phyloP scores from a whole-genome alignment of 2,113 vertebrate species.

The Peucedramus taeniatus region DNA sequence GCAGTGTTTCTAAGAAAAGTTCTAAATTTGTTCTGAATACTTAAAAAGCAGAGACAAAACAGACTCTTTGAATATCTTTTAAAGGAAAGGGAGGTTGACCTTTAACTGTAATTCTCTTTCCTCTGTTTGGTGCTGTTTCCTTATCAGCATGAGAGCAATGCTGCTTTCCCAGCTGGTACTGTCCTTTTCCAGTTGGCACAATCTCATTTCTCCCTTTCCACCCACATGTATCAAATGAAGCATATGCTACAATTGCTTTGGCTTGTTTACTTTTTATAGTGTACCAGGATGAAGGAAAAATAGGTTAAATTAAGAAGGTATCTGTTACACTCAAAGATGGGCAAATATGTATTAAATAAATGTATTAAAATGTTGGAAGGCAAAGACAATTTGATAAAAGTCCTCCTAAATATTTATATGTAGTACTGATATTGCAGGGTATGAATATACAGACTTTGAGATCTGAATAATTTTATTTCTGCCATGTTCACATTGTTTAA shows the following conservation, averaged over 20 bases:
- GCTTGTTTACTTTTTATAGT: not conserved
- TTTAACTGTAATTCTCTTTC: not conserved
- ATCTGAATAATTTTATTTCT: not conserved
- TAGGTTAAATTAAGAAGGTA: not conserved
- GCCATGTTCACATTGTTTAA: not conserved
- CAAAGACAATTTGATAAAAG: not conserved
- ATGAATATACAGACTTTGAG: not conserved
- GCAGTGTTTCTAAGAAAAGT: not conserved
- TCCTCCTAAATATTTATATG: not conserved
- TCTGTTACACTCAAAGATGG: not conserved
- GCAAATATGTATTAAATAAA: not conserved
- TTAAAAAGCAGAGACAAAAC: not conserved
- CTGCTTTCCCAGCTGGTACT: constrained; percentile 14
- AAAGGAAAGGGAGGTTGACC: not conserved
- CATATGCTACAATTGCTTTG: not conserved
- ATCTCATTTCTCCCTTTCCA: not conserved
- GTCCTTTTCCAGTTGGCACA: constrained; percentile 38
- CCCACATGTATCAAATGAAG: not conserved
- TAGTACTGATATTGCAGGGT: not conserved
- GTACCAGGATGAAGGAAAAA: not conserved
- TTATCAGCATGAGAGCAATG: not conserved
- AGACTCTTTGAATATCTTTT: not conserved
- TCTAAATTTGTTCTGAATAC: not conserved
- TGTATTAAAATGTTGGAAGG: not conserved
- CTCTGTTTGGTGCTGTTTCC: not conserved